phyloP scores from a whole-genome alignment of 2,797 vertebrate species.

The Enteromius thamalakanensis region DNA sequence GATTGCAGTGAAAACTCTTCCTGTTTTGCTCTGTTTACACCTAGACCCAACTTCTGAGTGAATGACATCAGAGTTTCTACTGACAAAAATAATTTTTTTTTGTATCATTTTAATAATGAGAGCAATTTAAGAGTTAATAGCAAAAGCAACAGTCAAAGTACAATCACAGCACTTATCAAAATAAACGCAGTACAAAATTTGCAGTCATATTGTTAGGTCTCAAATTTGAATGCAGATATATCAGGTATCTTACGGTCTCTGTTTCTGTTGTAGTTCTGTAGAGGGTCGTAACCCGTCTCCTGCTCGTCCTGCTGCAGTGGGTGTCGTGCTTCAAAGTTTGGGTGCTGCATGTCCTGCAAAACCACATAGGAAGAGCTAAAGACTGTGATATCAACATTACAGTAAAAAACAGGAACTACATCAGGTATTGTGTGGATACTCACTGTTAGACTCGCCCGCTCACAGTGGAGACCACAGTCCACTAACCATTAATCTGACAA shows the following conservation, averaged over 20 bases:
- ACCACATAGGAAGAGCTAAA: not conserved
- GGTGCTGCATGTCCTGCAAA: conserved; percentile 87
- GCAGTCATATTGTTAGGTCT: not conserved
- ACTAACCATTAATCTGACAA: conserved; percentile 41
- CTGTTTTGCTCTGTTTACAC: not conserved
- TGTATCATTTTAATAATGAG: not conserved
- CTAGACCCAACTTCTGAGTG: not conserved
- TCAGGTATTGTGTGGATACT: conserved; percentile 41
- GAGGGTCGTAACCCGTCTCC: conserved; percentile 92
- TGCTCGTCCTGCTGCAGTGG: conserved; percentile 95
- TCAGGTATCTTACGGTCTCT: conserved; percentile 75
- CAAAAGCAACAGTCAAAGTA: not conserved
- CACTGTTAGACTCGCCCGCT: conserved; percentile 28
- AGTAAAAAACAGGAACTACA: not conserved
- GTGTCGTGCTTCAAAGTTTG: conserved; percentile 88
- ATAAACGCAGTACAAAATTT: not conserved
- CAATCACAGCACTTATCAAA: not conserved
- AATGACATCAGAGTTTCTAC: not conserved
- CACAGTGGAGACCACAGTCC: conserved; percentile 31
- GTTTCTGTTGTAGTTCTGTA: conserved; percentile 85
- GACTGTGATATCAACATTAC: conserved; percentile 50
- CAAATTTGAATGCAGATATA: not conserved
- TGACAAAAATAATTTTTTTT: no score
- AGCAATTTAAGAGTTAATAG: not conserved
- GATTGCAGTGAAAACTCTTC: not conserved